Evolutionary conservation across 2,797 vertebrate genomes (phyloP).

Genomic region (Notolepis coatsorum): DNA sequence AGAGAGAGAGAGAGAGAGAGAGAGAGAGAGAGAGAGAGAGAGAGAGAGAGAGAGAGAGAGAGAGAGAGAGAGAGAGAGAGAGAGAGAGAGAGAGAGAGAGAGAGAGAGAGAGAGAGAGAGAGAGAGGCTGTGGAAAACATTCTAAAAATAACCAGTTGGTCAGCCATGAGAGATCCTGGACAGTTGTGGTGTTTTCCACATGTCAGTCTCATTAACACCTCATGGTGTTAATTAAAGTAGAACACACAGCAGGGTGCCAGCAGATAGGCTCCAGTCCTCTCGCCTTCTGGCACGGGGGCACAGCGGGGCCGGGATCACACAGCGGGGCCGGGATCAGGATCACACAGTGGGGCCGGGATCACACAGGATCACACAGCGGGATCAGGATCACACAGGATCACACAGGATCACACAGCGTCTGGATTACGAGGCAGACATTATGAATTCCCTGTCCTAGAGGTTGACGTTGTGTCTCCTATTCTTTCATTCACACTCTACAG

Average conservation of each 20-base stretch:
- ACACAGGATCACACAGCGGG: no score
- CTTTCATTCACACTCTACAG: no score
- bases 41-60: neutral
- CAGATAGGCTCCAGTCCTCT: constrained; percentile 1
- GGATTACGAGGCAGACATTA: no score
- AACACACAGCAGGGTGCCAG: constrained; percentile 22
- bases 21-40: no score
- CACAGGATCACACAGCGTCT: no score
- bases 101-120: neutral
- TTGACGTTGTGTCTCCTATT: no score
- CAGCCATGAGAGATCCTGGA: constrained; percentile 28
- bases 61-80: neutral
- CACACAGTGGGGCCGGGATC: no score
- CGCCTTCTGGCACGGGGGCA: neutral
- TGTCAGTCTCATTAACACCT: constrained; percentile 49
- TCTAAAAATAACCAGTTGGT: constrained; percentile 42
- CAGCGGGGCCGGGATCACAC: no score
- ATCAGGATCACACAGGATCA: no score
- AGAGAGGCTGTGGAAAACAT: constrained; percentile 3
- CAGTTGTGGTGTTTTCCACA: constrained; percentile 41
- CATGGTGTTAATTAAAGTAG: constrained; percentile 58
- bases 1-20: no score
- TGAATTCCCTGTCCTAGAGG: no score
- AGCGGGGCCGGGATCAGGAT: no score
- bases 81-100: neutral